phyloP scores from a whole-genome alignment of 2,888 invertebrate genomes.

The Tyria jacobaeae region DNA sequence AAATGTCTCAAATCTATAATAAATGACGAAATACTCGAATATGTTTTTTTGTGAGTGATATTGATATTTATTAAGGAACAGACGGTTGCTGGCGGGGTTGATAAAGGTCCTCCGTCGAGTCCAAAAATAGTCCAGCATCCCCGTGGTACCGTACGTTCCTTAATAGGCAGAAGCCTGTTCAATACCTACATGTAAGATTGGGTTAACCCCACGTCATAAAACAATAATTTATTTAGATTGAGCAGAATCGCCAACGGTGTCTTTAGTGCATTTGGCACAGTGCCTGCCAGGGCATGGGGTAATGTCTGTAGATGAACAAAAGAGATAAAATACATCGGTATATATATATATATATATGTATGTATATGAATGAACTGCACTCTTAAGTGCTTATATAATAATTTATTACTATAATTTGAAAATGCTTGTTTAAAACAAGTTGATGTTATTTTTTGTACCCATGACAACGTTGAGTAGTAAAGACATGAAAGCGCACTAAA shows the following conservation, averaged over 20 bases:
- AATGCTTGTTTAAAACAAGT: not conserved
- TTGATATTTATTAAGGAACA: no score
- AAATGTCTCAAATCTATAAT: no score
- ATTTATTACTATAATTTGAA: conserved; percentile 21
- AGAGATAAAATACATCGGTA: conserved; percentile 18
- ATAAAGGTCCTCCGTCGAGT: no score
- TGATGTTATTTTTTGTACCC: not conserved
- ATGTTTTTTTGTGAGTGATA: no score
- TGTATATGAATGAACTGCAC: conserved; percentile 39
- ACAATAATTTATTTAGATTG: conserved; percentile 54
- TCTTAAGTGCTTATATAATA: conserved; percentile 28
- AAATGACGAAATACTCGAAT: no score
- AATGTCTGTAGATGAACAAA: conserved; percentile 34
- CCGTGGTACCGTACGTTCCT: no score
- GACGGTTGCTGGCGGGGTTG: no score
- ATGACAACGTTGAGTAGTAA: no score
- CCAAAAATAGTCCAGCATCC: no score
- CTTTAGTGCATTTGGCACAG: conserved; percentile 57
- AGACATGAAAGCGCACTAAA: no score
- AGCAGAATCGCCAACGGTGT: conserved; percentile 45
- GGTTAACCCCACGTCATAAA: conserved; percentile 23
- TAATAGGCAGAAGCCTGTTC: no score
- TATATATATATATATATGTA: conserved; percentile 38
- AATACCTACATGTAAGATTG: not conserved
- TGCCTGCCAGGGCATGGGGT: conserved; percentile 51